Conservation (phyloP, 1,140 invertebrate species). For the Harpegnathos saltator region DNA sequence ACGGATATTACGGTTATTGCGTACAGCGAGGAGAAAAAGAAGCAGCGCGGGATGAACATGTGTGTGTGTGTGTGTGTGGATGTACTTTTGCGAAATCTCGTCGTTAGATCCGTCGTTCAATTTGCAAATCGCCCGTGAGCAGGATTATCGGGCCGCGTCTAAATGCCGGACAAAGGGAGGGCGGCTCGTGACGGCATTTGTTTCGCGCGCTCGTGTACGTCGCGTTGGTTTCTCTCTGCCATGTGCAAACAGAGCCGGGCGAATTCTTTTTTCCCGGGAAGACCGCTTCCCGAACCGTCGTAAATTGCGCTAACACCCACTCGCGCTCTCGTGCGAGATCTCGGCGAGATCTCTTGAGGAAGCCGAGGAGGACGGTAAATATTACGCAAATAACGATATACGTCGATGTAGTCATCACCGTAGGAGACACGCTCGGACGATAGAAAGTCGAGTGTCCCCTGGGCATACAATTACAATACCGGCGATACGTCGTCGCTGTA, state of each 20-base stretch:
- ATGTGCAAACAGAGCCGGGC: constrained; percentile 16
- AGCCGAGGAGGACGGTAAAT: constrained; percentile 38
- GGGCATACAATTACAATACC: constrained; percentile 58
- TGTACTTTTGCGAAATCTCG: background rate
- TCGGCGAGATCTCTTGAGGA: constrained; percentile 49
- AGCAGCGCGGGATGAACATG: background rate
- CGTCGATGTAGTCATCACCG: constrained; percentile 57
- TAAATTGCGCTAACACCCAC: constrained; percentile 52
- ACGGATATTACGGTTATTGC: constrained; percentile 35
- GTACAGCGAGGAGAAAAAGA: background rate
- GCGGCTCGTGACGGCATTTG: constrained; percentile 26
- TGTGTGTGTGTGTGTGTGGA: too few relatives aligned
- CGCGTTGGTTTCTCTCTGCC: constrained; percentile 29
- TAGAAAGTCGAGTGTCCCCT: constrained; percentile 60
- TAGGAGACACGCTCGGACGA: constrained; percentile 49
- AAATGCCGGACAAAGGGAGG: constrained; percentile 10
- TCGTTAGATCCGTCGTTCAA: too few relatives aligned
- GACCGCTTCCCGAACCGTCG: constrained; percentile 39
- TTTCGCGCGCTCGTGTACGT: constrained; percentile 3
- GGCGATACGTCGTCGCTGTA: constrained; percentile 41
- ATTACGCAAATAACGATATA: constrained; percentile 63
- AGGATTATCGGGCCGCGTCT: constrained; percentile 1
- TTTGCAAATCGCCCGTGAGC: too few relatives aligned
- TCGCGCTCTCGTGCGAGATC: background rate
- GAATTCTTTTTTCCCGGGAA: background rate